Conservation (phyloP, 2,113 vertebrate genomes). For the Gracilinanus agilis region DNA sequence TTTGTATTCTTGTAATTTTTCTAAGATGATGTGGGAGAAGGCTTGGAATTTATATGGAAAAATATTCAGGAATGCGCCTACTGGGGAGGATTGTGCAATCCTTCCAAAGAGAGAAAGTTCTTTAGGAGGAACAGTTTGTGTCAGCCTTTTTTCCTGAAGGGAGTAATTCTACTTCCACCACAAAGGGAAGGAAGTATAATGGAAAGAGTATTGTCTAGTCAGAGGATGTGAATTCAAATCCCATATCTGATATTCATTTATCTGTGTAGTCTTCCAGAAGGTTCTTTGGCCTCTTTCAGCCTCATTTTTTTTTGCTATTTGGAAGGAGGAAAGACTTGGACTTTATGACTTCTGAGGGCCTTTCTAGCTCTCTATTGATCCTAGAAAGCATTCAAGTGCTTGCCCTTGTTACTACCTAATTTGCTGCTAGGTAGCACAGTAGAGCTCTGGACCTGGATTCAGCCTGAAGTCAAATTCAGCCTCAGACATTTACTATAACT, state of each 20-base stretch:
- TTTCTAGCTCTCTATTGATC: background rate
- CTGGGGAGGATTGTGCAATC: slow-evolving; percentile 16
- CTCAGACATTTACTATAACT: background rate
- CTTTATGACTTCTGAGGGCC: background rate
- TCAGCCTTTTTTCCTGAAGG: background rate
- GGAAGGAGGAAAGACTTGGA: background rate
- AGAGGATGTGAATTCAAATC: background rate
- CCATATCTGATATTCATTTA: background rate
- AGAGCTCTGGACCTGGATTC: background rate
- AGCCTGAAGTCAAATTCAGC: background rate
- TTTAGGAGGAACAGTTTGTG: background rate
- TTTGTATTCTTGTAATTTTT: background rate
- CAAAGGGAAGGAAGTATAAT: background rate
- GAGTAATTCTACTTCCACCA: background rate
- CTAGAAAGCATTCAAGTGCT: background rate
- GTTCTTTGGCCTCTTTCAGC: background rate
- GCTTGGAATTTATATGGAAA: background rate
- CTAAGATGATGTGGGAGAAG: slow-evolving; percentile 13
- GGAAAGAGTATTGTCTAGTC: background rate
- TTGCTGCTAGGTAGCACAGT: background rate
- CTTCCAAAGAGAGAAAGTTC: background rate
- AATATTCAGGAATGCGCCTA: background rate
- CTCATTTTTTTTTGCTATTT: background rate
- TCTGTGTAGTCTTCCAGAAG: background rate
- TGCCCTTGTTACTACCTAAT: background rate